These are phyloP conservation scores for Phyllostomus hastatus DNA, from an alignment of 2,113 vertebrate species.

Conservation along the genomic window DNA sequence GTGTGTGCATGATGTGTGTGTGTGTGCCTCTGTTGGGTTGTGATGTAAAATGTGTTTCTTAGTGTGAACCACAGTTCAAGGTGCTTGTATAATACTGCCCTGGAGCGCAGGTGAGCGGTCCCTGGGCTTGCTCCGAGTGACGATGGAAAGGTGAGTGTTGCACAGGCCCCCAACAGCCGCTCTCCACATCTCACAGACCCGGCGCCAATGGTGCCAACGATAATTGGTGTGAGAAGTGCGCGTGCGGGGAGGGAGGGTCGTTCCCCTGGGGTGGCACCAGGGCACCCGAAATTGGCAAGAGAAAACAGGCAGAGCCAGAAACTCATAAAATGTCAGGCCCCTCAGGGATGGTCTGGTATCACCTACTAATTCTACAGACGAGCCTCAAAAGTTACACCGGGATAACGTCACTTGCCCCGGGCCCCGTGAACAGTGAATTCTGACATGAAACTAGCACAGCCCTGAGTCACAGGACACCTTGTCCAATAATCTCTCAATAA, in stretches of 20 bases:
- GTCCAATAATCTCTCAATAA: neutral
- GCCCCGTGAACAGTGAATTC: neutral
- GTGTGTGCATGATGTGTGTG: too few species aligned
- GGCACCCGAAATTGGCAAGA: neutral
- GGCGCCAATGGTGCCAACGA: neutral
- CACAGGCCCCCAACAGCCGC: neutral
- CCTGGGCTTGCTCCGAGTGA: neutral
- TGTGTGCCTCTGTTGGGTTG: neutral
- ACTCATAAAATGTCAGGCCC: constrained; percentile 43
- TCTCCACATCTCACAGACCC: neutral
- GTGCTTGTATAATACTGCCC: neutral
- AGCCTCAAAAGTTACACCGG: constrained; percentile 42
- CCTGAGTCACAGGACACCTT: neutral
- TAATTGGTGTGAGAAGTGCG: neutral
- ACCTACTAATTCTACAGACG: neutral
- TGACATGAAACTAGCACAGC: neutral
- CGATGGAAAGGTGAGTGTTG: neutral
- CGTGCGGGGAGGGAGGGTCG: neutral
- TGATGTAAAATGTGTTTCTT: neutral
- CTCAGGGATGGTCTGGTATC: neutral
- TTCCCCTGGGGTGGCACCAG: neutral
- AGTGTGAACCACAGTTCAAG: neutral
- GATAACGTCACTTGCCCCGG: constrained; percentile 1
- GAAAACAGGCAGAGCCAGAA: constrained; percentile 30
- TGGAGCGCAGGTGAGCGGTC: neutral